Evolutionary conservation across 2,888 invertebrate genomes (phyloP).

Genomic region (Lydus trimaculatus): DNA sequence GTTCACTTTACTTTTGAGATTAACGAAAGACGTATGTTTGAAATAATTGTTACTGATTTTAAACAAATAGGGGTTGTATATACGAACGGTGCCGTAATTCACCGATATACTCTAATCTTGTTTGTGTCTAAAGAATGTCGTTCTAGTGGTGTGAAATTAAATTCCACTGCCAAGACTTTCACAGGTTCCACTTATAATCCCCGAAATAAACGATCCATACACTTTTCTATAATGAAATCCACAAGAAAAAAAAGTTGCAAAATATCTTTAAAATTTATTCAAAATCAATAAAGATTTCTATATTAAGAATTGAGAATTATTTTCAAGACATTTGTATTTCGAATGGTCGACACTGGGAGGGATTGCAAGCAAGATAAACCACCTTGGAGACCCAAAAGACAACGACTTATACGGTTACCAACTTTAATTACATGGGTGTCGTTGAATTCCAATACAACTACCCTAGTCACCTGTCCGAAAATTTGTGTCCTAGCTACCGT

Average conservation of each 20-base stretch:
- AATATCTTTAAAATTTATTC: not conserved
- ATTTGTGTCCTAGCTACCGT: constrained; percentile 10
- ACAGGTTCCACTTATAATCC: constrained; percentile 19
- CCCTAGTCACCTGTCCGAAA: constrained; percentile 38
- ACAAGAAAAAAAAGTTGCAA: not conserved
- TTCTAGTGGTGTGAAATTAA: constrained; percentile 52
- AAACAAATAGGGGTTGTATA: no score
- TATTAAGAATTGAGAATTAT: not conserved
- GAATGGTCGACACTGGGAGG: not conserved
- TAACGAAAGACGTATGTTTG: no score
- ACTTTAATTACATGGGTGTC: constrained; percentile 51
- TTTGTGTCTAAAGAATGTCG: constrained; percentile 44
- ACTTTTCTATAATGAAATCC: not conserved
- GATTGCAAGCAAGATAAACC: not conserved
- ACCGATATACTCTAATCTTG: constrained; percentile 28
- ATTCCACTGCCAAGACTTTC: constrained; percentile 50
- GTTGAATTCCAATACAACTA: constrained; percentile 48
- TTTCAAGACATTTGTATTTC: not conserved
- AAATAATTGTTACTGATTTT: no score
- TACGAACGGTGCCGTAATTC: constrained; percentile 13
- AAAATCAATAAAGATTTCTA: not conserved
- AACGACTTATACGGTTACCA: constrained; percentile 41
- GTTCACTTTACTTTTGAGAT: no score
- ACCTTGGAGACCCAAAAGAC: constrained; percentile 34
- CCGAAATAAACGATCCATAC: not conserved